Conservation (phyloP, 2,797 vertebrate species). For the Sebastes steindachneri region DNA sequence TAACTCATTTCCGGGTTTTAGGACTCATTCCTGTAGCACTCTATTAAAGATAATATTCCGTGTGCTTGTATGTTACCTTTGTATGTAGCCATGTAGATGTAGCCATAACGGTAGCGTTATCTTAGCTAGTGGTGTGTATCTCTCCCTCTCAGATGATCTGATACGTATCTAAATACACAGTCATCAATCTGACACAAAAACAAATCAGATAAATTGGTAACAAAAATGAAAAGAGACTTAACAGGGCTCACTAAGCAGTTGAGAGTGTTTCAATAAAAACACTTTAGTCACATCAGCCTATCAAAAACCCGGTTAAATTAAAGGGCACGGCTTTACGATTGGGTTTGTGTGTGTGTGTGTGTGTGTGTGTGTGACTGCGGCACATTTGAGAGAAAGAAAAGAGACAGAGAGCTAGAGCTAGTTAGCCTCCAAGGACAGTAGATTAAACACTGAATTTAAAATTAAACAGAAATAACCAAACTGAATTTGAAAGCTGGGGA, state of each 20-base stretch:
- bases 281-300: background rate
- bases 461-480: constrained; percentile 65
- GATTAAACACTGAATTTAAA: constrained; percentile 61
- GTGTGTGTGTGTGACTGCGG: background rate
- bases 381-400: constrained; percentile 4
- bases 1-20: too few relatives aligned
- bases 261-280: background rate
- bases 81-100: background rate
- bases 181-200: background rate
- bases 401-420: background rate
- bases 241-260: background rate
- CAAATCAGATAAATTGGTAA: background rate
- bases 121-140: background rate
- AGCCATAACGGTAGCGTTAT: background rate
- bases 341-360: background rate
- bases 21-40: too few relatives aligned
- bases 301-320: background rate
- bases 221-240: background rate
- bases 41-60: background rate
- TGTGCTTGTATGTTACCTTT: background rate
- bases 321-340: background rate
- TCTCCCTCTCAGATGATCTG: background rate
- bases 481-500: constrained; percentile 44
- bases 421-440: constrained; percentile 48
- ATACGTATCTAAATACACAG: background rate